phyloP scores from a whole-genome alignment of 2,113 vertebrate species.

The Calidris pugnax region DNA sequence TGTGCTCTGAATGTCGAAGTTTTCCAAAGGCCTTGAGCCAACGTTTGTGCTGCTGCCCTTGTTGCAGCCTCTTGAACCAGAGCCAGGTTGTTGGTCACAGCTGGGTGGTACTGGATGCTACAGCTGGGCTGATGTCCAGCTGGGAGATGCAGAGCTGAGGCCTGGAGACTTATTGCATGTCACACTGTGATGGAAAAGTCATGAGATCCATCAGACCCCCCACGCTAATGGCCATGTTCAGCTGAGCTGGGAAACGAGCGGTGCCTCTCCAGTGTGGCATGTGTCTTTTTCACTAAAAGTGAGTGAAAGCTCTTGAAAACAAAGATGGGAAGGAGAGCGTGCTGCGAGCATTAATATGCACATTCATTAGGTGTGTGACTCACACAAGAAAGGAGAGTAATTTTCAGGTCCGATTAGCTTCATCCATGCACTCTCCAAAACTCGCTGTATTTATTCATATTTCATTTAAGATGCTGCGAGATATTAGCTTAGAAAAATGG shows the following conservation, averaged over 20 bases:
- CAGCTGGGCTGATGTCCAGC: background rate
- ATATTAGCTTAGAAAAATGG: background rate
- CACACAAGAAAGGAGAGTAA: background rate
- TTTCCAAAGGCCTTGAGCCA: background rate
- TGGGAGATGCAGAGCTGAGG: background rate
- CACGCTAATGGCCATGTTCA: background rate
- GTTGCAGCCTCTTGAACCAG: background rate
- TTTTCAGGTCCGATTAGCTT: conserved; percentile 30
- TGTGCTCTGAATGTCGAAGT: background rate
- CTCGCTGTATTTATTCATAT: background rate
- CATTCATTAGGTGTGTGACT: conserved; percentile 22
- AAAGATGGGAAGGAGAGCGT: background rate
- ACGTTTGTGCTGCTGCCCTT: background rate
- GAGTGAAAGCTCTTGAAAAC: background rate
- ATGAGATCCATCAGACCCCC: background rate
- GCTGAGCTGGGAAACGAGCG: background rate
- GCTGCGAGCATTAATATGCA: background rate
- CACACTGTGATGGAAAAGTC: background rate
- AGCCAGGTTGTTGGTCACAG: conserved; percentile 15
- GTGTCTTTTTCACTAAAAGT: background rate
- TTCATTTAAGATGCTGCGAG: background rate
- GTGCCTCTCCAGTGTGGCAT: background rate
- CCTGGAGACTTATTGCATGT: background rate
- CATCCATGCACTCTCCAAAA: background rate
- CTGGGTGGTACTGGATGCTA: background rate